Conservation (phyloP, 2,113 vertebrate genomes). For the Peucedramus taeniatus region DNA sequence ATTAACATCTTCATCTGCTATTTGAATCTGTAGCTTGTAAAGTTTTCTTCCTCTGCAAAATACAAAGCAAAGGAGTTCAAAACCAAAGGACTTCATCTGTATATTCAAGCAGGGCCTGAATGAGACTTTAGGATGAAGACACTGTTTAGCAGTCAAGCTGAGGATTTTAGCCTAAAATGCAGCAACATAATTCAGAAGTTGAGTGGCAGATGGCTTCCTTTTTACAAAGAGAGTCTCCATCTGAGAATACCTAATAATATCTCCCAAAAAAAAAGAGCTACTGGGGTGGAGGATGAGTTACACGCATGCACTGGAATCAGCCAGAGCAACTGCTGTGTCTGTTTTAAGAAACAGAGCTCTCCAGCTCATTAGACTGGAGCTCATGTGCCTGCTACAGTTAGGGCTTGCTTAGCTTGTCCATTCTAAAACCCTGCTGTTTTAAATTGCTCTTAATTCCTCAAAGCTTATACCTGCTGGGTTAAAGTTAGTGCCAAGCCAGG, state of each 20-base stretch:
- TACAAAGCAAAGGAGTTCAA: neutral
- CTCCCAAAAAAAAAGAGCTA: neutral
- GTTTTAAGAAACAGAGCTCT: neutral
- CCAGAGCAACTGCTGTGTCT: neutral
- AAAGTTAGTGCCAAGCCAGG: neutral
- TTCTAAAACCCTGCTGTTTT: slow-evolving; percentile 12
- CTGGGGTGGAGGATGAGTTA: neutral
- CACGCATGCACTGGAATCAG: neutral
- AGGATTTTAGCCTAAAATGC: neutral
- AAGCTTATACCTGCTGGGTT: slow-evolving; percentile 11
- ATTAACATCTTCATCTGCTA: neutral
- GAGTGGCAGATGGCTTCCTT: neutral
- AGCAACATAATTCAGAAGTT: neutral
- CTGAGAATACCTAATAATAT: neutral
- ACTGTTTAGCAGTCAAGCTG: neutral
- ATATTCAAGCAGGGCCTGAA: neutral
- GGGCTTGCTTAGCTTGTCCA: neutral
- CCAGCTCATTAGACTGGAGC: neutral
- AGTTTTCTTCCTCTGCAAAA: neutral
- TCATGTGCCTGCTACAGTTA: neutral
- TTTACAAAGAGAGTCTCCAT: neutral
- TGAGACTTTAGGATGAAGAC: neutral
- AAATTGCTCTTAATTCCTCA: slow-evolving; percentile 19
- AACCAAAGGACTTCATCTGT: neutral
- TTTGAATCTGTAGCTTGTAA: neutral